phyloP scores from a whole-genome alignment of 2,113 vertebrate genomes.

The Micronisus gabar region DNA sequence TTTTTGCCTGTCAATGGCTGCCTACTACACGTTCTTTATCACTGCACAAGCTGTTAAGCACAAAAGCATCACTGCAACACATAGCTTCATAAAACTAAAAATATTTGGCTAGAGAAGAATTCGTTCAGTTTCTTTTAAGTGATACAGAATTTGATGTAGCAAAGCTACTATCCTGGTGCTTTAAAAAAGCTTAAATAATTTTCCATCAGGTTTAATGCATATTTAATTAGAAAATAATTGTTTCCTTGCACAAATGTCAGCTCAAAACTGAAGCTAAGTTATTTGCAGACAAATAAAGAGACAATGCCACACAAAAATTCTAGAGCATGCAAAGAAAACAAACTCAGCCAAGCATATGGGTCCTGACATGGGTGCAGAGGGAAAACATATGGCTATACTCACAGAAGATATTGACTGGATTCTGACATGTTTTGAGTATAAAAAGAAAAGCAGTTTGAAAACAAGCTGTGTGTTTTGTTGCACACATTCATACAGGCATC shows the following conservation, averaged over 20 bases:
- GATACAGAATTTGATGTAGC: not conserved
- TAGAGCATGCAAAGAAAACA: not conserved
- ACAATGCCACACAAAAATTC: not conserved
- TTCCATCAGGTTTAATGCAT: not conserved
- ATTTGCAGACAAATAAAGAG: not conserved
- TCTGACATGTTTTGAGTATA: not conserved
- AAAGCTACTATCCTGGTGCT: not conserved
- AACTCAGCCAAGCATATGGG: slow-evolving; percentile 2
- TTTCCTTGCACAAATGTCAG: not conserved
- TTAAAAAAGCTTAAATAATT: not conserved
- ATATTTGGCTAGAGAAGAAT: not conserved
- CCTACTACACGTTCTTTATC: not conserved
- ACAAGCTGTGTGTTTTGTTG: not conserved
- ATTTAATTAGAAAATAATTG: not conserved
- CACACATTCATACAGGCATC: not conserved
- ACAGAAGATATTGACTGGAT: not conserved
- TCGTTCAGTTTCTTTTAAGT: not conserved
- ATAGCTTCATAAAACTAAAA: not conserved
- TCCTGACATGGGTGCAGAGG: slow-evolving; percentile 16
- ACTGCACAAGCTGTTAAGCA: not conserved
- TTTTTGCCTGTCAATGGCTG: not conserved
- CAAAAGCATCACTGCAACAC: not conserved
- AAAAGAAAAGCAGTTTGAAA: not conserved
- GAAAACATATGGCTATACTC: not conserved
- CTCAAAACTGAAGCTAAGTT: not conserved